Evolutionary conservation across 2,113 vertebrate species (phyloP).

Genomic region (Aegypius monachus): DNA sequence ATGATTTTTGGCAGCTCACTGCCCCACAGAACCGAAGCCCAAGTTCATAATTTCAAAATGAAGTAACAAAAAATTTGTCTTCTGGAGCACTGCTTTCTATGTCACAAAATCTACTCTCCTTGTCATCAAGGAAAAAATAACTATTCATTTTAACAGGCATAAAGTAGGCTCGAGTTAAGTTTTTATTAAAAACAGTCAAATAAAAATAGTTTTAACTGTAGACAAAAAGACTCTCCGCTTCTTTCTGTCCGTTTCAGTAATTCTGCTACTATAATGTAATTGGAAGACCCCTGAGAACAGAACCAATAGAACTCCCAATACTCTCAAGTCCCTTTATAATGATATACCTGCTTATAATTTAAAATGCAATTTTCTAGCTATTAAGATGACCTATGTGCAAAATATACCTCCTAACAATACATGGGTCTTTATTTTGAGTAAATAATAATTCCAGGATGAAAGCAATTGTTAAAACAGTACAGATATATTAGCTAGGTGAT

Average conservation of each 20-base stretch:
- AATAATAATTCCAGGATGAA: background rate
- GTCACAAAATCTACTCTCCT: background rate
- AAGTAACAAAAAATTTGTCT: background rate
- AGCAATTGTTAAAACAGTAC: background rate
- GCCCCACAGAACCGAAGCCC: background rate
- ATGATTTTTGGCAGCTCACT: background rate
- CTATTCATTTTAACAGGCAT: background rate
- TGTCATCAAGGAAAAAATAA: background rate
- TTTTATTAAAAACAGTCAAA: background rate
- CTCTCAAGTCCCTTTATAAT: constrained; percentile 6
- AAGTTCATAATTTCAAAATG: background rate
- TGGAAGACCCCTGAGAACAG: background rate
- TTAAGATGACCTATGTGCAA: background rate
- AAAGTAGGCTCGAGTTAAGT: background rate
- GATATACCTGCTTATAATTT: background rate
- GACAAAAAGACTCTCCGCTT: background rate
- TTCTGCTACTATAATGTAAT: background rate
- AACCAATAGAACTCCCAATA: background rate
- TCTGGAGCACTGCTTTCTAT: background rate
- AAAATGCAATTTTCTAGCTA: constrained; percentile 22
- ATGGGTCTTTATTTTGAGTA: background rate
- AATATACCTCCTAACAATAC: background rate
- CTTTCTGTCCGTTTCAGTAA: background rate
- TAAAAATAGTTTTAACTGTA: background rate
- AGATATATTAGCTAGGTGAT: background rate